phyloP scores from a whole-genome alignment of 64 coral and sea anemone genomes.

The Pocillopora verrucosa region DNA sequence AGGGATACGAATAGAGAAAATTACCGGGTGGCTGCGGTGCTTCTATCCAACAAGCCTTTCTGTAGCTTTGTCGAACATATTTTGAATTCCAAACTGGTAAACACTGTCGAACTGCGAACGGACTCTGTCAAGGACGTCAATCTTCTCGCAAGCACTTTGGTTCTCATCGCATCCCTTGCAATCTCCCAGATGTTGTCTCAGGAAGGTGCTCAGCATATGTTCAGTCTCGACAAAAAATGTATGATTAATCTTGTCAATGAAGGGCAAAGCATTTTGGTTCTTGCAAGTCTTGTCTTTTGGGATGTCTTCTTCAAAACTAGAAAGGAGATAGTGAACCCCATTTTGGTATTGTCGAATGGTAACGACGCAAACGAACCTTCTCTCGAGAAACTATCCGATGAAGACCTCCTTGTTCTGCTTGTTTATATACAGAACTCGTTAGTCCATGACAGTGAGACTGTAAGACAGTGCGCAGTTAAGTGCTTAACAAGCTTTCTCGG shows the following conservation, averaged over 20 bases:
- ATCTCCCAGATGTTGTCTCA: not conserved
- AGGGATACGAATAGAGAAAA: not conserved
- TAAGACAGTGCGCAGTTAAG: conserved; percentile 49
- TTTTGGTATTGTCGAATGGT: not conserved
- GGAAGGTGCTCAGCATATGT: not conserved
- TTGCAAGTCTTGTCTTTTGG: conserved; percentile 62
- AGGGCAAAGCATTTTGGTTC: conserved; percentile 17
- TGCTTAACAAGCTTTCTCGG: conserved; percentile 46
- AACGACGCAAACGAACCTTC: not conserved
- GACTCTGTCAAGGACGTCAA: not conserved
- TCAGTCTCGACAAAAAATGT: conserved; percentile 22
- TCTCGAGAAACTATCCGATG: not conserved
- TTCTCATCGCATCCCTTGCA: conserved; percentile 52
- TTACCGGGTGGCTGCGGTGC: conserved; percentile 38
- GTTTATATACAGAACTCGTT: conserved; percentile 71
- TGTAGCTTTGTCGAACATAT: conserved; percentile 35
- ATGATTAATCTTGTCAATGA: conserved; percentile 36
- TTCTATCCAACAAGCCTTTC: conserved; percentile 39
- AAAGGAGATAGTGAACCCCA: not conserved
- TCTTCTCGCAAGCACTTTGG: conserved; percentile 24
- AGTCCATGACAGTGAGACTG: conserved; percentile 60
- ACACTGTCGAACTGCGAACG: not conserved
- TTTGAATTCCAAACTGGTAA: conserved; percentile 4
- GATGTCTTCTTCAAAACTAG: conserved; percentile 12
- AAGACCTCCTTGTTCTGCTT: conserved; percentile 47